These are phyloP conservation scores for Microplitis mediator DNA, from an alignment of 1,140 invertebrate species.

Conservation along the genomic window DNA sequence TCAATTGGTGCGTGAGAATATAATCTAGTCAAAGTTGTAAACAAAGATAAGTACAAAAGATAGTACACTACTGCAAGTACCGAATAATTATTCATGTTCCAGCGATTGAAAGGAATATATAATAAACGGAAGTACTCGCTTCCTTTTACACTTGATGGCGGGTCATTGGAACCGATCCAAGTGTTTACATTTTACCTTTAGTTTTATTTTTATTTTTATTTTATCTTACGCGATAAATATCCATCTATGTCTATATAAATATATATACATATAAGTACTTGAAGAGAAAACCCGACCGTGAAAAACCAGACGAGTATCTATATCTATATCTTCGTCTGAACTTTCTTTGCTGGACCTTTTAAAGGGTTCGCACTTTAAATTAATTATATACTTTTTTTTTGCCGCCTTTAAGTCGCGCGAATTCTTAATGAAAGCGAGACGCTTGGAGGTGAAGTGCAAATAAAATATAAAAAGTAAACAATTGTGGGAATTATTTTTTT, in stretches of 20 bases:
- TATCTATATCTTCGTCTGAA: background rate
- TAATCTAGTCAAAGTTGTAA: no score
- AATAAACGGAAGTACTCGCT: conserved; percentile 16
- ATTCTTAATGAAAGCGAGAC: background rate
- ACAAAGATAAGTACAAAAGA: background rate
- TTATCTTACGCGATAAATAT: background rate
- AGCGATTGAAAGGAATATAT: conserved; percentile 3
- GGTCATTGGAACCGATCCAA: conserved; percentile 10
- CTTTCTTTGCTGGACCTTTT: background rate
- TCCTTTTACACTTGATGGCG: conserved; percentile 9
- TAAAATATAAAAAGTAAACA: background rate
- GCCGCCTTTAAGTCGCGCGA: background rate
- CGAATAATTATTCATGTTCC: background rate
- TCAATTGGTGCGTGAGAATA: no score
- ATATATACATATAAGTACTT: no score
- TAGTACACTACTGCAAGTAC: background rate
- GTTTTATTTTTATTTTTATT: no score
- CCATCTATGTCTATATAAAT: no score
- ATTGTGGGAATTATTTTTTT: background rate
- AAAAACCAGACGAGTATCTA: background rate
- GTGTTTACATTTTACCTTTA: background rate
- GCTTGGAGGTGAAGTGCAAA: conserved; percentile 7
- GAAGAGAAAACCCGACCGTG: background rate
- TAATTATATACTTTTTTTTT: background rate
- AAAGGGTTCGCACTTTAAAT: background rate